Evolutionary conservation across 2,888 invertebrate genomes (phyloP).

Genomic region (Xanthia icteritia): DNA sequence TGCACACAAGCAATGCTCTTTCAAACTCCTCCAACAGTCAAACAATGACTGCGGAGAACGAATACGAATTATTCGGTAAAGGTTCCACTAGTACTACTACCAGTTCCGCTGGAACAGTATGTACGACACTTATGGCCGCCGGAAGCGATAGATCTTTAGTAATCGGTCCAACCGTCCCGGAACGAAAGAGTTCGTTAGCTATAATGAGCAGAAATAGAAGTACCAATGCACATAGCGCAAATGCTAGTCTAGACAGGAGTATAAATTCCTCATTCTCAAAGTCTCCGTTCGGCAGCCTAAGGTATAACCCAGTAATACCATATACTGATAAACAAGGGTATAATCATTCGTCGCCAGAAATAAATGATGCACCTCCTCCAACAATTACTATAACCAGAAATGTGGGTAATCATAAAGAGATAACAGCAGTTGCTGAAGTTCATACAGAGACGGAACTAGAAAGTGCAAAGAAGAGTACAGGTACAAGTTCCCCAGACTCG

Average conservation of each 20-base stretch:
- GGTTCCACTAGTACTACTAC: slow-evolving; percentile 97
- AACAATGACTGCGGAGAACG: slow-evolving; percentile 95
- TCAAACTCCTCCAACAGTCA: slow-evolving; percentile 93
- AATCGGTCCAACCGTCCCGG: slow-evolving; percentile 94
- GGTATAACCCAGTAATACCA: slow-evolving; percentile 81
- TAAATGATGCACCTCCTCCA: slow-evolving; percentile 77
- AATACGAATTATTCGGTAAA: slow-evolving; percentile 97
- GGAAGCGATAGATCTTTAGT: slow-evolving; percentile 91
- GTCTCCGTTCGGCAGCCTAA: slow-evolving; percentile 84
- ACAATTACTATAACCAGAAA: slow-evolving; percentile 85
- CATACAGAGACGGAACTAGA: slow-evolving; percentile 87
- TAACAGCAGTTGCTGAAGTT: slow-evolving; percentile 91
- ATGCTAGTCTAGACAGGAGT: slow-evolving; percentile 90
- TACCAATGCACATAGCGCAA: slow-evolving; percentile 87
- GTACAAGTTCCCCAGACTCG: slow-evolving; percentile 94
- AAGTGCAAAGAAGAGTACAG: slow-evolving; percentile 89
- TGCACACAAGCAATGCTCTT: slow-evolving; percentile 93
- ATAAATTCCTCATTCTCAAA: slow-evolving; percentile 82
- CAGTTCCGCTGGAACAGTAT: slow-evolving; percentile 97
- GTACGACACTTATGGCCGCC: slow-evolving; percentile 94
- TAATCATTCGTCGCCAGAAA: slow-evolving; percentile 84
- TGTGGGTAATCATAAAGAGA: slow-evolving; percentile 87
- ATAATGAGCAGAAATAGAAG: slow-evolving; percentile 90
- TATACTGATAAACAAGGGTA: slow-evolving; percentile 81
- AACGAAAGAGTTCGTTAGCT: slow-evolving; percentile 94